Percentiles rank a stretch among this genome's conserved stretches.
Evolutionary conservation across 2,113 vertebrate species (phyloP).

Genomic region (Patagioenas fasciata): DNA sequence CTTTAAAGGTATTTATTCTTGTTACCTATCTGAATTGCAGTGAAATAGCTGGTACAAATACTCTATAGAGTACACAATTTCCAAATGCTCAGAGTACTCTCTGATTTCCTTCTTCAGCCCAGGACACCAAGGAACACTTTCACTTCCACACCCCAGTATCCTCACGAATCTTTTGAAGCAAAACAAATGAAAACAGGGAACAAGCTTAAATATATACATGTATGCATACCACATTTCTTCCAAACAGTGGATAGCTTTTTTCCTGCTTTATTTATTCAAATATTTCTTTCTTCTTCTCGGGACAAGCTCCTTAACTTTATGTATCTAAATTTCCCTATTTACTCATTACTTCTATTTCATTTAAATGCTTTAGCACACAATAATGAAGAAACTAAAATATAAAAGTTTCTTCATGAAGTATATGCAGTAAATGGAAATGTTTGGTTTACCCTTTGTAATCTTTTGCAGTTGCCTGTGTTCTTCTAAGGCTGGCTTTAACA

Average conservation of each 20-base stretch:
- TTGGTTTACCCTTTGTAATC: neutral
- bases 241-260: neutral
- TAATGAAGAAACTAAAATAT: neutral
- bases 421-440: neutral
- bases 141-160: neutral
- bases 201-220: neutral
- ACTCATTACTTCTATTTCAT: neutral
- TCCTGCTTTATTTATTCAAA: neutral
- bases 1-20: neutral
- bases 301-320: neutral
- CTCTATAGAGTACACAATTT: neutral
- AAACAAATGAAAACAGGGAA: neutral
- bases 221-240: neutral
- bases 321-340: neutral
- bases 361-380: neutral
- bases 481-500: neutral
- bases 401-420: neutral
- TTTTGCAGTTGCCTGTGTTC: neutral
- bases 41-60: neutral
- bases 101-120: neutral
- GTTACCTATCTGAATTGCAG: neutral
- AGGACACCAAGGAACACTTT: neutral
- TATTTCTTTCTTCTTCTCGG: neutral
- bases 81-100: neutral
- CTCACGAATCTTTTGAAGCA: neutral